phyloP scores from a whole-genome alignment of 2,888 invertebrate genomes.

The Erebia aethiops region DNA sequence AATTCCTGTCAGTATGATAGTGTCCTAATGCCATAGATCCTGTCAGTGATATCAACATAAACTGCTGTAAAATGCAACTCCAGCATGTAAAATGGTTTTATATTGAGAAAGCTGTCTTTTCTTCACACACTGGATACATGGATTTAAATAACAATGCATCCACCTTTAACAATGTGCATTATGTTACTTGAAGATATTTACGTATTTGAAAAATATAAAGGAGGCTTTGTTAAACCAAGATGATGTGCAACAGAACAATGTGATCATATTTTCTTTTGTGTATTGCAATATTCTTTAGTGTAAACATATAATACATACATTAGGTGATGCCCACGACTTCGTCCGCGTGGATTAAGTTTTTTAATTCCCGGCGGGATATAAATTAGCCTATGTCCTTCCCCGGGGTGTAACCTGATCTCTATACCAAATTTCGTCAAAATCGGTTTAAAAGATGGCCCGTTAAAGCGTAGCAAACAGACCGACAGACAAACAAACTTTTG shows the following conservation, averaged over 20 bases:
- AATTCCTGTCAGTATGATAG: too few species aligned
- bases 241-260: background rate
- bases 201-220: background rate
- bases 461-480: too few species aligned
- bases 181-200: slow-evolving; percentile 7
- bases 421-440: too few species aligned
- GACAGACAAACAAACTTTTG: too few species aligned
- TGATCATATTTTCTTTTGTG: background rate
- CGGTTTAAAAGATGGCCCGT: too few species aligned
- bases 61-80: background rate
- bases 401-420: too few species aligned
- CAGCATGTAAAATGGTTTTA: background rate
- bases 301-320: background rate
- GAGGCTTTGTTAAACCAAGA: background rate
- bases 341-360: too few species aligned
- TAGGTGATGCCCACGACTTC: too few species aligned
- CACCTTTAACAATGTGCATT: slow-evolving; percentile 10
- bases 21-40: too few species aligned
- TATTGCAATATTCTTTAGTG: background rate
- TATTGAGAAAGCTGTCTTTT: background rate
- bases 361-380: too few species aligned
- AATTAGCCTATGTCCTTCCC: too few species aligned
- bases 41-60: too few species aligned
- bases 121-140: background rate
- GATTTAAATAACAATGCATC: slow-evolving; percentile 16